A percentile compares a stretch with the other conserved stretches of the same genome.
Evolutionary conservation across 2,797 vertebrate species (phyloP).

Genomic region (Acropternis orthonyx): DNA sequence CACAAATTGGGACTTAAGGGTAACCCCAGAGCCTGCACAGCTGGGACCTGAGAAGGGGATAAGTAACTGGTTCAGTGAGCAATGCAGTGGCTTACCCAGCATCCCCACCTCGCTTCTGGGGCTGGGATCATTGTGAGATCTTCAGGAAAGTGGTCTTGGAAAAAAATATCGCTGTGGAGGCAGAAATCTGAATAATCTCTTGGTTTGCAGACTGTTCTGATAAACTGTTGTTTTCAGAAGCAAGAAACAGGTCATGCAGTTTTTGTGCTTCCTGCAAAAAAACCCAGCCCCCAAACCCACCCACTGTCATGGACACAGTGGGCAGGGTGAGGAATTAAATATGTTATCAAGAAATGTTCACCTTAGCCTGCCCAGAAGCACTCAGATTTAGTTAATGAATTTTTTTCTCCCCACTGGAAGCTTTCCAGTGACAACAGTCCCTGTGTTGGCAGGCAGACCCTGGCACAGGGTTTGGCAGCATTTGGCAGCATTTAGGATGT

Average conservation of each 20-base stretch:
- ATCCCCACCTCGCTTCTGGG: neutral
- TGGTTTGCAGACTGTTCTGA: neutral
- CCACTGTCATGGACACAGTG: neutral
- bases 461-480: neutral
- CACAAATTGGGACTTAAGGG: neutral
- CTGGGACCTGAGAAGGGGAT: neutral
- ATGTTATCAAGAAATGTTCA: neutral
- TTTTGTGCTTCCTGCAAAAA: neutral
- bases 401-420: neutral
- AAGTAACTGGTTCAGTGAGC: neutral
- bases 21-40: neutral
- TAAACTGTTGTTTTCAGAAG: neutral
- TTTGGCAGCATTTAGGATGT: neutral
- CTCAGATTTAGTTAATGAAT: neutral
- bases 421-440: neutral
- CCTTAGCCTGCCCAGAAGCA: neutral
- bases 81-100: neutral
- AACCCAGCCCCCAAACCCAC: neutral
- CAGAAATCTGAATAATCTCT: neutral
- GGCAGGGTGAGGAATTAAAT: neutral
- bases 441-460: rapidly evolving
- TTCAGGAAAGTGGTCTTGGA: neutral
- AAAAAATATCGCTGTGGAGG: neutral
- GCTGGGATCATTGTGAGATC: neutral
- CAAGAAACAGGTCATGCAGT: rapidly evolving